These are phyloP conservation scores for Drosophila varians DNA, from an alignment of 1,140 invertebrate genomes.

Conservation along the genomic window DNA sequence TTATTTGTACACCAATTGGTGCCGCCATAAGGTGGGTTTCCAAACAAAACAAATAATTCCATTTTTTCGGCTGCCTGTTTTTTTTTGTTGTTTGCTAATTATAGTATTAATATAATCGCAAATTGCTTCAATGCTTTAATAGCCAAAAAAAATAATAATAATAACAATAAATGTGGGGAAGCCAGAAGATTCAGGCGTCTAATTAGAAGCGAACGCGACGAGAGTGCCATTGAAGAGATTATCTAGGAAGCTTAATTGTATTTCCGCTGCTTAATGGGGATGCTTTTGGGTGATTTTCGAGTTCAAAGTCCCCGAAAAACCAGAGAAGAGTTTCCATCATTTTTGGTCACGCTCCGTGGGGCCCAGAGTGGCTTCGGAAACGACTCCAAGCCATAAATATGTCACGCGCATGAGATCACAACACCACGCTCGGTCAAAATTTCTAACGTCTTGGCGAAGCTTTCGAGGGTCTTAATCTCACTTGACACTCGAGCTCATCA, in stretches of 20 bases:
- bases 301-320: constrained; percentile 5
- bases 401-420: constrained; percentile 41
- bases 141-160: constrained; percentile 7
- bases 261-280: constrained; percentile 34
- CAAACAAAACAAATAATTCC: not conserved
- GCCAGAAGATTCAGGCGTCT: not conserved
- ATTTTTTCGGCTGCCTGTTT: not conserved
- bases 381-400: constrained; percentile 28
- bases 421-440: constrained; percentile 9
- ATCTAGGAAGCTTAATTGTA: constrained; percentile 8
- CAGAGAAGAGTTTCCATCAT: not conserved
- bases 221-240: constrained; percentile 23
- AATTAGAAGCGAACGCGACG: constrained; percentile 19
- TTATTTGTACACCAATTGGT: constrained; percentile 5
- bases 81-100: constrained; percentile 18
- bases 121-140: constrained; percentile 3
- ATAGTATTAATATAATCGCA: constrained; percentile 8
- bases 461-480: not conserved
- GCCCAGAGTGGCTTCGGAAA: constrained; percentile 12
- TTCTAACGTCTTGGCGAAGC: constrained; percentile 13
- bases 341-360: constrained; percentile 40
- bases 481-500: constrained; percentile 8
- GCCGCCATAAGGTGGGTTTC: constrained; percentile 6
- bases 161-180: constrained; percentile 17
- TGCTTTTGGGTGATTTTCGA: not conserved